Evolutionary conservation across 2,113 vertebrate genomes (phyloP), one percentile per base, ranked within the genome.

Genomic region (Amazona guildingii): DNA sequence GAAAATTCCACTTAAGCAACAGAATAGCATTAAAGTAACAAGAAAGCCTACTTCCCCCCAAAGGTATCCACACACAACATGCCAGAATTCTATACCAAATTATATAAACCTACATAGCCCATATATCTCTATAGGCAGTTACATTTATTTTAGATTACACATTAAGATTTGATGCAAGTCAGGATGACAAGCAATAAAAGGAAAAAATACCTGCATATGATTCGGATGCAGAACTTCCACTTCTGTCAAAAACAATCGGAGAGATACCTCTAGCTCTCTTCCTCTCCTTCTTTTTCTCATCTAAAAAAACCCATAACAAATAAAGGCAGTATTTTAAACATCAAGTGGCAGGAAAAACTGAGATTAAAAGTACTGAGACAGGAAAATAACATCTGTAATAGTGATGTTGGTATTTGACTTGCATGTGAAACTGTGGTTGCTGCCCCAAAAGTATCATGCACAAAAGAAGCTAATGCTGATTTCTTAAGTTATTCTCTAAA

Each of bases 211-310:
- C 98, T 99, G 98, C 97, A 95, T 98, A 99, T 0, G 98, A 99
- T 95, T 99, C 98, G 95, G 98, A 99, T 78, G 98, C 98, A 98
- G 98, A 99, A 95, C 98, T 99, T 98, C 98, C 98, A 97, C 98
- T 99, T 98, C 98, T 98, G 98, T 99, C 98, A 98, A 99, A 99
- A 97, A 99, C 98, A 97, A 99, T 98, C 11, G 98, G 98, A 97
- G 98, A 99, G 96, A 99, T 99, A 94, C 98, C 98, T 98, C 98
- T 98, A 97, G 98, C 98, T 98, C 98, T 98, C 97, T 98, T 98
- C 92, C 98, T 98, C 97, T 98, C 98, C 92, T 98, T 98, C 98
- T 98, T 98, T 97, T 98, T 99, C 97, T 98, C 98, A 83, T 98
- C 98, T 98, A 95, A 70, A 76, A 74, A 86, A 86, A 16, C n/a